These are phyloP conservation scores for Collichthys lucidus DNA, from an alignment of 2,113 vertebrate genomes.

Conservation along the genomic window DNA sequence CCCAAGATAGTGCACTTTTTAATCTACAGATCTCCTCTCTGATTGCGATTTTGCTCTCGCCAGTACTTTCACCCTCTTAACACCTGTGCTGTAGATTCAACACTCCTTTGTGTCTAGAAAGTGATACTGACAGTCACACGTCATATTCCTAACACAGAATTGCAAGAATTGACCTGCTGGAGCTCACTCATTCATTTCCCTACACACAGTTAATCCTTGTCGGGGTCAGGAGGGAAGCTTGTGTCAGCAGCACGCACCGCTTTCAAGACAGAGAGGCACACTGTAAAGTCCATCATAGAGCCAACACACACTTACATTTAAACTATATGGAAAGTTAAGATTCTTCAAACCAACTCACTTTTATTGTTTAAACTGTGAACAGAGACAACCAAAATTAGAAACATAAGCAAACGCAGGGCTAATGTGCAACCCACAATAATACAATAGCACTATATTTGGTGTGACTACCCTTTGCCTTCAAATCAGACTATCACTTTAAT, in stretches of 20 bases:
- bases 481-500: not conserved
- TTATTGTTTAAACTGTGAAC: slow-evolving; percentile 2
- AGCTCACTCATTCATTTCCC: slow-evolving; percentile 33
- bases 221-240: slow-evolving; percentile 22
- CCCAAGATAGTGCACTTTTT: slow-evolving; percentile 23
- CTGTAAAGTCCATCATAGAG: not conserved
- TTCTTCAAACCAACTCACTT: not conserved
- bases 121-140: slow-evolving; percentile 32
- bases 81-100: slow-evolving; percentile 19
- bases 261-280: not conserved
- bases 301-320: not conserved
- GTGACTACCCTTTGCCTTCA: too few relatives aligned
- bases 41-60: not conserved
- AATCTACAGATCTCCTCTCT: slow-evolving; percentile 18
- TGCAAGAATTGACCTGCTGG: slow-evolving; percentile 24
- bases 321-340: not conserved
- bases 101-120: not conserved
- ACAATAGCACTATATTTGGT: too few relatives aligned
- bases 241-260: not conserved
- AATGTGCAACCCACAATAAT: too few relatives aligned
- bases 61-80: slow-evolving; percentile 21
- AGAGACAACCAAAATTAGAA: not conserved
- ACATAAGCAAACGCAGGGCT: not conserved
- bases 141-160: slow-evolving; percentile 39
- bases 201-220: slow-evolving; percentile 37